A percentile compares a stretch with the other conserved stretches of the same genome.
These are phyloP conservation scores for Lacerta agilis DNA, from an alignment of 2,797 vertebrate genomes.

Conservation along the genomic window DNA sequence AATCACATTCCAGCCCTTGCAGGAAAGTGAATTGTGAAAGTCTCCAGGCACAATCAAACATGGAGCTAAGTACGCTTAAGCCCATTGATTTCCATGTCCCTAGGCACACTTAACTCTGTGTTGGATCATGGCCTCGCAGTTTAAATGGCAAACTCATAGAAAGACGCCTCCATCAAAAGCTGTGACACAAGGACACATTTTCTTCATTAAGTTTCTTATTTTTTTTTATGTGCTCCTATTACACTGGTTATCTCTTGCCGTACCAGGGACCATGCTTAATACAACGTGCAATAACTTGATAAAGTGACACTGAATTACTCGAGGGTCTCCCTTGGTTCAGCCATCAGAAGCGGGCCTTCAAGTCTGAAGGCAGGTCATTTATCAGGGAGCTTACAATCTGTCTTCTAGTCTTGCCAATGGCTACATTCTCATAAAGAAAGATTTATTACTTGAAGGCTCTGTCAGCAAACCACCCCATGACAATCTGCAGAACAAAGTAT, in stretches of 20 bases:
- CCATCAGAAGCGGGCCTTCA: background rate
- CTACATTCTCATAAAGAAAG: slow-evolving; percentile 27
- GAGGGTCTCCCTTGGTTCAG: background rate
- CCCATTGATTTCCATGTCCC: background rate
- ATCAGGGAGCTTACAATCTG: slow-evolving; percentile 26
- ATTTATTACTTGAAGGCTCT: slow-evolving; percentile 18
- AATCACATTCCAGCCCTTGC: background rate
- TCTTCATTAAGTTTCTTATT: background rate
- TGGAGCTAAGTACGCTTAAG: background rate
- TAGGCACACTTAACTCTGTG: background rate
- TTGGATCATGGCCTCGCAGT: background rate
- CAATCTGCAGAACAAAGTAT: slow-evolving; percentile 7
- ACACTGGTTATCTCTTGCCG: background rate
- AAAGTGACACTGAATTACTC: background rate
- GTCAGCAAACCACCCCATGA: background rate
- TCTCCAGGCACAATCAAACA: background rate
- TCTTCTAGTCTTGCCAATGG: slow-evolving; percentile 4
- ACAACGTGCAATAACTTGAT: background rate
- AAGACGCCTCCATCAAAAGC: background rate
- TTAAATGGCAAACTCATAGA: background rate
- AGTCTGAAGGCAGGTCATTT: background rate
- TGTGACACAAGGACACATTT: background rate
- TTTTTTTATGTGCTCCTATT: slow-evolving; percentile 14
- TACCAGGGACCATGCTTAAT: background rate
- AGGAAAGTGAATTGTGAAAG: background rate